Conservation (phyloP, 2,888 invertebrate genomes). For the Drosophila mercatorum region DNA sequence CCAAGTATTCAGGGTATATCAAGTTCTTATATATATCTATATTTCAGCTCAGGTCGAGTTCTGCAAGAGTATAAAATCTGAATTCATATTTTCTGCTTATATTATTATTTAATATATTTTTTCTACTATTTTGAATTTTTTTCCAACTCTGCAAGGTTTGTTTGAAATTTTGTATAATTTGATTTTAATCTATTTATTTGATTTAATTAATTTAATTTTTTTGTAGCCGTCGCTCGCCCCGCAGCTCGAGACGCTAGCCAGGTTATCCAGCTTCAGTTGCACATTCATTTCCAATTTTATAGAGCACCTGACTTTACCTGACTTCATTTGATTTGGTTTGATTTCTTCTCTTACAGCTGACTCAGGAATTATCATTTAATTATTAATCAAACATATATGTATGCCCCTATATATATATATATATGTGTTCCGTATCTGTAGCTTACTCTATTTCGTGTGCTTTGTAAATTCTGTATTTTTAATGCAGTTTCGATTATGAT, state of each 20-base stretch:
- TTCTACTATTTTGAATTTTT: background rate
- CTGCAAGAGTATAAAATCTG: background rate
- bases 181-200: constrained; percentile 37
- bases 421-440: constrained; percentile 26
- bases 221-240: constrained; percentile 78
- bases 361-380: constrained; percentile 63
- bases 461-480: constrained; percentile 33
- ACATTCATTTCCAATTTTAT: constrained; percentile 45
- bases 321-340: constrained; percentile 13
- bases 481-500: constrained; percentile 25
- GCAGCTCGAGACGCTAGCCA: constrained; percentile 73
- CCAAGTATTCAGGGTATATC: background rate
- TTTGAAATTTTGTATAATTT: constrained; percentile 9
- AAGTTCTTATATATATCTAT: background rate
- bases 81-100: background rate
- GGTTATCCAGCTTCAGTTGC: constrained; percentile 60
- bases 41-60: too few species aligned
- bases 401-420: background rate
- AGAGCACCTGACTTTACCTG: constrained; percentile 34
- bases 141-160: constrained; percentile 11
- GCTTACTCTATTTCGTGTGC: constrained; percentile 24
- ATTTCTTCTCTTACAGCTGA: constrained; percentile 63
- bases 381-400: constrained; percentile 10
- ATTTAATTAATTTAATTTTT: constrained; percentile 54
- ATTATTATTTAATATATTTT: background rate